Evolutionary conservation across 53 echinoderm and acorn worm genomes (phyloP).

Genomic region (Glandiceps talaboti): DNA sequence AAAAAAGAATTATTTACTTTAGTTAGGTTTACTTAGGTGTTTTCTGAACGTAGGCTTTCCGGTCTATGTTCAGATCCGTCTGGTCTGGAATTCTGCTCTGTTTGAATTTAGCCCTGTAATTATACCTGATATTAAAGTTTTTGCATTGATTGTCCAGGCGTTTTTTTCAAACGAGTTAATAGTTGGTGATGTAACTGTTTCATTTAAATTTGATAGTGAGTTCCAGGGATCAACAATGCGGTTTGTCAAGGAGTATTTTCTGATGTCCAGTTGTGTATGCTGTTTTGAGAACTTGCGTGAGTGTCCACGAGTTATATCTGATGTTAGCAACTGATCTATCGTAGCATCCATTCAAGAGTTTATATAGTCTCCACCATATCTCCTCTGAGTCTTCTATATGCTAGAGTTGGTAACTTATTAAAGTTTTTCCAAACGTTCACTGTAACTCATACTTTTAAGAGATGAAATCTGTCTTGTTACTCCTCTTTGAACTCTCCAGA

Average conservation of each 20-base stretch:
- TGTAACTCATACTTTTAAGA: neutral
- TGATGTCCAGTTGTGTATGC: neutral
- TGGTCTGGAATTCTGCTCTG: too few relatives aligned
- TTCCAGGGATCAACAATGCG: neutral
- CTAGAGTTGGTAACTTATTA: neutral
- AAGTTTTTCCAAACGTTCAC: too few relatives aligned
- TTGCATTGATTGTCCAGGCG: too few relatives aligned
- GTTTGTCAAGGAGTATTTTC: neutral
- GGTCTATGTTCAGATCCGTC: too few relatives aligned
- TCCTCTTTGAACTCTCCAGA: neutral
- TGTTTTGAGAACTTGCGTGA: neutral
- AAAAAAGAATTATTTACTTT: too few relatives aligned
- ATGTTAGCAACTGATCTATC: neutral
- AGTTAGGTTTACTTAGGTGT: too few relatives aligned
- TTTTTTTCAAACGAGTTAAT: too few relatives aligned
- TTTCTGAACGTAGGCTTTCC: too few relatives aligned
- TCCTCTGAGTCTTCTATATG: neutral
- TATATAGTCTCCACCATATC: too few relatives aligned
- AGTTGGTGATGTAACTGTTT: too few relatives aligned
- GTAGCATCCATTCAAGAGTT: neutral
- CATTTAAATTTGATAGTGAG: neutral
- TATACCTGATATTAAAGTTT: too few relatives aligned
- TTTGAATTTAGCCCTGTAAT: too few relatives aligned
- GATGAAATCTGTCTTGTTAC: neutral
- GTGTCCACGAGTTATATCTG: neutral